Conservation (phyloP, 2,888 invertebrate genomes). For the Conchocele bisecta region DNA sequence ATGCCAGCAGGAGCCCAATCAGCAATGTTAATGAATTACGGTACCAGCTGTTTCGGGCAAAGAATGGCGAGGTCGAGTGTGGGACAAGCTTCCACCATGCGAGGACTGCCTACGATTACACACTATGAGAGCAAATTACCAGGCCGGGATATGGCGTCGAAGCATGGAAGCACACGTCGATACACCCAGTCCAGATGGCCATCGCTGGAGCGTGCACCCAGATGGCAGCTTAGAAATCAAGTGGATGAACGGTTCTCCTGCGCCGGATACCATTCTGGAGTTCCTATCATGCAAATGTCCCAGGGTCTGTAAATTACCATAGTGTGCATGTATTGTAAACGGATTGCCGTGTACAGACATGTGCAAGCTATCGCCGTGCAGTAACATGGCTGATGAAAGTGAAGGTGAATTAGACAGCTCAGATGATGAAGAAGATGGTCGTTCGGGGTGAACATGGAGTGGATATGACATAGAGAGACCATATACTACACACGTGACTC, state of each 20-base stretch:
- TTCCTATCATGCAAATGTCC: no score
- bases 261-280: no score
- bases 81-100: constrained; percentile 35
- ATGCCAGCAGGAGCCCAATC: constrained; percentile 7
- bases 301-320: no score
- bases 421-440: no score
- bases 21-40: constrained; percentile 29
- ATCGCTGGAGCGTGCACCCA: constrained; percentile 14
- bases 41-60: constrained; percentile 39
- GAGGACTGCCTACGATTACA: constrained; percentile 17
- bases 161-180: constrained; percentile 8
- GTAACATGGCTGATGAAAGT: no score
- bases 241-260: constrained; percentile 31
- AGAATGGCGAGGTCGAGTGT: constrained; percentile 31
- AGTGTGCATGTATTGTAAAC: no score
- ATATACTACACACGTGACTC: no score
- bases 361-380: no score
- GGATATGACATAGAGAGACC: no score
- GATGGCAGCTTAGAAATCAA: background rate
- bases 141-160: constrained; percentile 46
- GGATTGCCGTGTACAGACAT: no score
- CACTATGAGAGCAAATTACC: constrained; percentile 47
- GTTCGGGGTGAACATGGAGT: no score
- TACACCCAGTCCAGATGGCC: constrained; percentile 13
- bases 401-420: no score